A percentile compares a stretch with the other conserved stretches of the same genome.
phyloP scores from a whole-genome alignment of 2,888 invertebrate genomes.

The Trissoscelio sp. region DNA sequence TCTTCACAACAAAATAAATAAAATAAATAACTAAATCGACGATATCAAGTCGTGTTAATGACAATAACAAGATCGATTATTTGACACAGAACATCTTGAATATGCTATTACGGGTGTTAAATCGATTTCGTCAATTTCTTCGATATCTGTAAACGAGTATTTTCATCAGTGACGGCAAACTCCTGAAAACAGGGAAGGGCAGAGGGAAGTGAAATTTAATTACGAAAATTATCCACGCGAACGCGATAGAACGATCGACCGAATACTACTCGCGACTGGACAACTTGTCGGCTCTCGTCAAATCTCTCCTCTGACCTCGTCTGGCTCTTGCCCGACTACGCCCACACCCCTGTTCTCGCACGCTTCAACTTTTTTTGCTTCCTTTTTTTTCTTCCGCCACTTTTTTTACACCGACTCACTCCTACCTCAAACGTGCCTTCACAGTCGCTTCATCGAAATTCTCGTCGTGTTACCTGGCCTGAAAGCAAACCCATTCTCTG shows the following conservation, averaged over 20 bases:
- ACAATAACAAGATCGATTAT: slow-evolving; percentile 37
- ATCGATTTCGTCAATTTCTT: slow-evolving; percentile 60
- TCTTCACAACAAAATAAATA: too few species aligned
- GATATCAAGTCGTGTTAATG: slow-evolving; percentile 12
- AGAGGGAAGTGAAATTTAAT: slow-evolving; percentile 54
- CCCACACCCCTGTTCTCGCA: slow-evolving; percentile 55
- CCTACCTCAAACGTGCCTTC: slow-evolving; percentile 60
- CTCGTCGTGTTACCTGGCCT: slow-evolving; percentile 75
- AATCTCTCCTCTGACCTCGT: slow-evolving; percentile 65
- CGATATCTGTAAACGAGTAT: slow-evolving; percentile 58
- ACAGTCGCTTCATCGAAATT: slow-evolving; percentile 79
- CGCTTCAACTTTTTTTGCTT: slow-evolving; percentile 60
- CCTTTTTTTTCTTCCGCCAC: slow-evolving; percentile 10
- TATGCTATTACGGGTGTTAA: slow-evolving; percentile 46
- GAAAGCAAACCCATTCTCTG: slow-evolving; percentile 78
- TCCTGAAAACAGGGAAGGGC: slow-evolving; percentile 47
- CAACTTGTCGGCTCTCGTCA: slow-evolving; percentile 66
- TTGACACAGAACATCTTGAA: slow-evolving; percentile 39
- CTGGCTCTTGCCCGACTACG: slow-evolving; percentile 27
- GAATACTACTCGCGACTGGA: slow-evolving; percentile 56
- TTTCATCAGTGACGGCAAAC: slow-evolving; percentile 55
- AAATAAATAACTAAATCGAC: too few species aligned
- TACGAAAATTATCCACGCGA: slow-evolving; percentile 60
- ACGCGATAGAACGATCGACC: slow-evolving; percentile 57
- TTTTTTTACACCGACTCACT: slow-evolving; percentile 13